Evolutionary conservation across 1,140 invertebrate species (phyloP), one percentile per base, ranked within the genome.

Genomic region (Batillaria attramentaria): DNA sequence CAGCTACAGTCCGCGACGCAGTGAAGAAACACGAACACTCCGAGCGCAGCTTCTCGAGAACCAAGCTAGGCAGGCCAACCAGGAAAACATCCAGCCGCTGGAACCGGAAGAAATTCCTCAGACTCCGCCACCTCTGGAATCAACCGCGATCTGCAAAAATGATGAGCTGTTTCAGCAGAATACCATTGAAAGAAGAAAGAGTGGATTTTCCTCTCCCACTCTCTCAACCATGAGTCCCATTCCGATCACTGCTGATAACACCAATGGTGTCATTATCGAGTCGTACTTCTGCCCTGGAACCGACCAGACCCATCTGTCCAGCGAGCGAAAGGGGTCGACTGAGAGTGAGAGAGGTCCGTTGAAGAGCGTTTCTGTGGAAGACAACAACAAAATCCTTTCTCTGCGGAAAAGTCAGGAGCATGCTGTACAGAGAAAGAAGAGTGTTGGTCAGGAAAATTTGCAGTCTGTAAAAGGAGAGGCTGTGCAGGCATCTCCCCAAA

Each of bases 1-100:
- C 18, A 85, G 78, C 39, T 87, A 86, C 74, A 85, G 81, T 70
- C 84, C 84, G 39, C 65, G 77, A 20, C 77, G 82, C 42, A 79
- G 73, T 42, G 43, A 82, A 62, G 70, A 83, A 68, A 65, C 65
- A 8, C 41, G 62, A 20, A 76, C 78, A 35, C 70, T 78, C 8
- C 43, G 73, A n/a, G 72, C 70, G 24, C 65, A 72, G n/a, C 35
- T 69, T 42, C 16, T 41, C 66, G 57, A 24, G 18, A 16, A 37
- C 41, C 24, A 13, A 5, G n/a, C 33, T 0, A 3, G 10, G 1
- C 54, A 16, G 35, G 41, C 33, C 31, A 37, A 81, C 33, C 75
- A 81, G 37, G 79, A 81, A 39, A 81, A 82, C 66, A 43, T 42
- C 3, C 41, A 28, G 16, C 75, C 66, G 6, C n/a, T 35, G 24